Base-by-base conservation (phyloP, 2,888 invertebrate species). In the Eupithecia insigniata region DNA sequence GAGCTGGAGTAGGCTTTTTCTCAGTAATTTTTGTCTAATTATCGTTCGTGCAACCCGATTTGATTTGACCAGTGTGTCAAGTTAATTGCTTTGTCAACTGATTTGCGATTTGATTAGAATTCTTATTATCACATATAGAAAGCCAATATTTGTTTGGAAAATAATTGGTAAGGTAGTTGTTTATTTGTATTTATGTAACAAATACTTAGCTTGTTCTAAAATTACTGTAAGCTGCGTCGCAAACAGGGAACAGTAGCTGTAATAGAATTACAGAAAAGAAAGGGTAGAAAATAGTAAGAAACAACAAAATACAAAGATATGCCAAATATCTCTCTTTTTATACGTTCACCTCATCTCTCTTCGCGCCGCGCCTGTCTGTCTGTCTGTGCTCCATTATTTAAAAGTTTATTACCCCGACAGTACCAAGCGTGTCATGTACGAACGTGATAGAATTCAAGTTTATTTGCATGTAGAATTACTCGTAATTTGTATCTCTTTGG, bases 401-500 rank as follows among this genome's bases (percentile, higher is more conserved):
- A 58, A 26, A 30, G 34, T 46, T 61, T 64, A 72, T 75, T 74
- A 67, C 22, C 26, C 10, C 34, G 65, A 66, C 55, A 60, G 69
- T 73, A 67, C 60, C 28, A 71, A 67, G 58, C 76, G 69, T 73
- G 71, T 51, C 34, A 36, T 62, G n/a, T n/a, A n/a, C n/a, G n/a
- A n/a, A 77, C 76, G 76, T 77, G 78, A 76, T 72, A 71, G 75
- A 76, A 79, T 76, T 67, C 70, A 30, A 67, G 51, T 61, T 66
- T 71, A 78, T 77, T 77, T 77, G 77, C 77, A 77, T 76, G 60
- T 66, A 60, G 55, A 73, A 75, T 78, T 73, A 76, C 71, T 22
- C 74, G 68, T 78, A 70, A 76, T 78, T 75, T 72, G 75, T 75
- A 73, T 72, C 61, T 71, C 61, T 71, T 70, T 22, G 46, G n/a